Evolutionary conservation across 2,113 vertebrate species (phyloP).

Genomic region (Eira barbara): DNA sequence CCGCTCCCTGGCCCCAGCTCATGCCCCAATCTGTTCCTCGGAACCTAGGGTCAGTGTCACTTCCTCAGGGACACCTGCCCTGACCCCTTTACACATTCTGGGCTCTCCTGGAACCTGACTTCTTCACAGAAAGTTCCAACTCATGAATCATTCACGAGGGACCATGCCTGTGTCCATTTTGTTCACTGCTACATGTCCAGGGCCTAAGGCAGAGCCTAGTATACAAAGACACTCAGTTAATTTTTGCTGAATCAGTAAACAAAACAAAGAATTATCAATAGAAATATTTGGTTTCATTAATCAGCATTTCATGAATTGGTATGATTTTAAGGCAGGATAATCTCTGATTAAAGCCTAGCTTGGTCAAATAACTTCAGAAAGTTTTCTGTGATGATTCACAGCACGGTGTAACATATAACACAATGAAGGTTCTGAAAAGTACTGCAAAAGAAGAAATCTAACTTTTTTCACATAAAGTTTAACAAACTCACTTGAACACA

Average conservation of each 20-base stretch:
- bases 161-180: not conserved
- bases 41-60: not conserved
- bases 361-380: not conserved
- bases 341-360: not conserved
- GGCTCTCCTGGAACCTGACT: not conserved
- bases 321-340: not conserved
- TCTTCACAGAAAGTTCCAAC: not conserved
- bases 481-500: not conserved
- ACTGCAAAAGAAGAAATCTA: not conserved
- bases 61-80: not conserved
- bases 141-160: not conserved
- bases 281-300: not conserved
- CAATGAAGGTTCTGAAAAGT: not conserved
- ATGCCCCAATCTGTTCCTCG: not conserved
- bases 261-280: not conserved
- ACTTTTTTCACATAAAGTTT: not conserved
- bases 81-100: not conserved
- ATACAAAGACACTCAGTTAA: not conserved
- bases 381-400: not conserved
- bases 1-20: not conserved
- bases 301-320: not conserved
- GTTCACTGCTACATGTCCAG: not conserved
- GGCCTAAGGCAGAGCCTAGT: not conserved
- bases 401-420: not conserved
- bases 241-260: not conserved